Evolutionary conservation across 2,797 vertebrate species (phyloP).

Genomic region (Pitangus sulphuratus): DNA sequence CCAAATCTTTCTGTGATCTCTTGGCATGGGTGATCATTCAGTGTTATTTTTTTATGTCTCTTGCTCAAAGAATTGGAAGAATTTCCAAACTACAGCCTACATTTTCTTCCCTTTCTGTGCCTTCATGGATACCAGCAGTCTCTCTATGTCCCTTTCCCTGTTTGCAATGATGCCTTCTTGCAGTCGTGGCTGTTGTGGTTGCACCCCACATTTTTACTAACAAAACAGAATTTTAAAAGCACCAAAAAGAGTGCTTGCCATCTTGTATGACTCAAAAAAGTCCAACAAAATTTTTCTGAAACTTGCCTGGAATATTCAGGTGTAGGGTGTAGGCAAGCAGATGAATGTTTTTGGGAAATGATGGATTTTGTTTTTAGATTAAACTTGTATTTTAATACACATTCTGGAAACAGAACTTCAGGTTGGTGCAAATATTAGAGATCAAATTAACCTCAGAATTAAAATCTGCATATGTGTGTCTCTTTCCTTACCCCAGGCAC

Average conservation of each 20-base stretch:
- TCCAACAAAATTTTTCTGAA: not conserved
- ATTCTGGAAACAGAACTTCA: not conserved
- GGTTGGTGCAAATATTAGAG: slow-evolving; percentile 12
- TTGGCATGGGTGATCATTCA: not conserved
- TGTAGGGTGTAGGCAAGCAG: not conserved
- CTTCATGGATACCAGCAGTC: not conserved
- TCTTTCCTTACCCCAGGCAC: not conserved
- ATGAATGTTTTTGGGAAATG: not conserved
- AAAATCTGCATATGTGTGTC: not conserved
- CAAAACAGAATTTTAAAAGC: not conserved
- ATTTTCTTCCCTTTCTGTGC: not conserved
- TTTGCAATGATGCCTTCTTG: not conserved
- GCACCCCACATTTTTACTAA: not conserved
- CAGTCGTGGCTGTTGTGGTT: not conserved
- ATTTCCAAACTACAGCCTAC: not conserved
- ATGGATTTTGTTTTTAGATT: not conserved
- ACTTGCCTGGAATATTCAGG: not conserved
- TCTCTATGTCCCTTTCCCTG: not conserved
- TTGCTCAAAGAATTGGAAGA: slow-evolving; percentile 11
- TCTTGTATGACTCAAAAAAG: not conserved
- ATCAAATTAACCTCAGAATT: slow-evolving; percentile 11
- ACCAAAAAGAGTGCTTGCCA: not conserved
- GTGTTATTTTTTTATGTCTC: not conserved
- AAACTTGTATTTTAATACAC: not conserved
- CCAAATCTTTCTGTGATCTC: slow-evolving; percentile 21